Percentiles rank a stretch among this genome's conserved stretches.
phyloP scores from a whole-genome alignment of 1,140 invertebrate species.

The Limonius californicus region DNA sequence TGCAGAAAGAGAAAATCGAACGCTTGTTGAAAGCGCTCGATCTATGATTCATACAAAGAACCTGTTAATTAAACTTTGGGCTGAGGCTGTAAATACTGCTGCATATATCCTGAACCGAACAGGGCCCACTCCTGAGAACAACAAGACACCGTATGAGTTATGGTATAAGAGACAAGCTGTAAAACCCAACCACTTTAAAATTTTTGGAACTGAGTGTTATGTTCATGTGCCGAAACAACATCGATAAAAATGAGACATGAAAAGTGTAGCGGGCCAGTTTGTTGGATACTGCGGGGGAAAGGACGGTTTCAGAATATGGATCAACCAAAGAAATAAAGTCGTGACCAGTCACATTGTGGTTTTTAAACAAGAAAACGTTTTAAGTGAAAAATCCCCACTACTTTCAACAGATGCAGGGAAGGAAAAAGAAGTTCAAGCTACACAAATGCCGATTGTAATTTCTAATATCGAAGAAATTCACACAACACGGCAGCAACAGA shows the following conservation, averaged over 20 bases:
- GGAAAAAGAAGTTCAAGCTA: too few relatives aligned
- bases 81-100: constrained; percentile 46
- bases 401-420: too few relatives aligned
- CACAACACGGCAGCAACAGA: too few relatives aligned
- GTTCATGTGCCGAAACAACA: constrained; percentile 28
- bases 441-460: too few relatives aligned
- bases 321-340: too few relatives aligned
- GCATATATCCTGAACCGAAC: constrained; percentile 46
- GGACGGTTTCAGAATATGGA: too few relatives aligned
- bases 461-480: too few relatives aligned
- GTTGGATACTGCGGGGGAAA: constrained; percentile 27
- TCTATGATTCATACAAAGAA: constrained; percentile 23
- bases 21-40: not conserved
- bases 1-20: not conserved
- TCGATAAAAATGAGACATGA: constrained; percentile 24
- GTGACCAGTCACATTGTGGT: too few relatives aligned
- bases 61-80: constrained; percentile 42
- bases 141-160: constrained; percentile 25
- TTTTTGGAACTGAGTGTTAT: constrained; percentile 39
- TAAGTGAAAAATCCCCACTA: too few relatives aligned
- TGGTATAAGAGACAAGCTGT: constrained; percentile 23
- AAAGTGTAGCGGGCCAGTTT: constrained; percentile 30
- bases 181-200: constrained; percentile 22
- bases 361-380: too few relatives aligned
- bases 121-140: constrained; percentile 21